phyloP scores from a whole-genome alignment of 2,888 invertebrate genomes.

The Acanthopleura granulata region DNA sequence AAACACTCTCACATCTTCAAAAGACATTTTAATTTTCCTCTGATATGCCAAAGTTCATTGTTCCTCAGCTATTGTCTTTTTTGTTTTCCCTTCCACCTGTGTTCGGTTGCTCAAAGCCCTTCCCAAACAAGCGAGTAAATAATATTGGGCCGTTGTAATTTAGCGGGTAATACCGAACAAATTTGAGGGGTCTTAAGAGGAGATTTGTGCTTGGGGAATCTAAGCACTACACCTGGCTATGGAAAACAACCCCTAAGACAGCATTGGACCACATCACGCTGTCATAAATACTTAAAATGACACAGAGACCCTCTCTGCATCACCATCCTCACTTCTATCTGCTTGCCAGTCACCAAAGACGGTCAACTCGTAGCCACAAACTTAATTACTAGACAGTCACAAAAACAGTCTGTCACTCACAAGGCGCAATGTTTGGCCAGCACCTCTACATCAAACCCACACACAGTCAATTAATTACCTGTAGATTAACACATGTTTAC shows the following conservation, averaged over 20 bases:
- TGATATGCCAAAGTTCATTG: constrained; percentile 15
- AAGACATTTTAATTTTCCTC: constrained; percentile 11
- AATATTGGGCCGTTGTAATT: constrained; percentile 3
- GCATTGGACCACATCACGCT: constrained; percentile 1
- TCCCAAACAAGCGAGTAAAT: constrained; percentile 16
- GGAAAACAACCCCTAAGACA: constrained; percentile 5
- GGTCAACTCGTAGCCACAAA: too few relatives aligned
- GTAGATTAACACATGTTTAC: background rate
- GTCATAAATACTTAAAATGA: constrained; percentile 2
- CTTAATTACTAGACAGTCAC: too few relatives aligned
- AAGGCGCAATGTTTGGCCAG: background rate
- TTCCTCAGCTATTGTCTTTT: constrained; percentile 11
- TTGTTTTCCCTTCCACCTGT: constrained; percentile 15
- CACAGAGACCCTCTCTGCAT: background rate
- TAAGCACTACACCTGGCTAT: background rate
- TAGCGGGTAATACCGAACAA: constrained; percentile 18
- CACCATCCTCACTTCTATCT: too few relatives aligned
- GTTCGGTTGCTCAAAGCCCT: background rate
- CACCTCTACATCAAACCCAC: background rate
- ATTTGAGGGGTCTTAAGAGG: constrained; percentile 12
- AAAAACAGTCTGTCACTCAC: too few relatives aligned
- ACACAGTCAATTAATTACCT: constrained; percentile 12
- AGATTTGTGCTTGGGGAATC: constrained; percentile 15
- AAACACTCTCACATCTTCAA: constrained; percentile 5
- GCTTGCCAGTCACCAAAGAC: too few relatives aligned